Conservation (phyloP, 2,888 invertebrate genomes). For the Cenopis cana region DNA sequence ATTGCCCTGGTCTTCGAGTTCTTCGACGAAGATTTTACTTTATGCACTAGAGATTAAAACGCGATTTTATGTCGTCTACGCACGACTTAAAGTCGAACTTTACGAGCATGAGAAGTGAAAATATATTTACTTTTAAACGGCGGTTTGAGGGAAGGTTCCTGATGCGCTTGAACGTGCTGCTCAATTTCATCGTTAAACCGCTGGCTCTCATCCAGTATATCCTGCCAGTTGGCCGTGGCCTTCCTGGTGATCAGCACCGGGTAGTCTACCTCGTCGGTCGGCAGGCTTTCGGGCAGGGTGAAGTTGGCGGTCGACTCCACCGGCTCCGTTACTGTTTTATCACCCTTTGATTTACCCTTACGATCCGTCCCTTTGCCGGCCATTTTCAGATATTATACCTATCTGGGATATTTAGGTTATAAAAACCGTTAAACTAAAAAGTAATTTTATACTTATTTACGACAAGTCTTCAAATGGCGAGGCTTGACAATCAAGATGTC, state of each 20-base stretch:
- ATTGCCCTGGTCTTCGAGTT: too few relatives aligned
- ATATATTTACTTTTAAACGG: constrained; percentile 67
- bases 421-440: background rate
- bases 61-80: too few relatives aligned
- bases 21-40: too few relatives aligned
- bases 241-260: constrained; percentile 61
- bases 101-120: too few relatives aligned
- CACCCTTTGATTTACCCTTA: constrained; percentile 65
- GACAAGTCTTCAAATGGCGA: too few relatives aligned
- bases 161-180: constrained; percentile 61
- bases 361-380: constrained; percentile 67
- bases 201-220: constrained; percentile 67
- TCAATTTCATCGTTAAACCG: constrained; percentile 60
- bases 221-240: constrained; percentile 65
- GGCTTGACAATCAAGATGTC: background rate
- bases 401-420: background rate
- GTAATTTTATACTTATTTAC: too few relatives aligned
- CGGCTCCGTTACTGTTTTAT: constrained; percentile 56
- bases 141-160: constrained; percentile 55
- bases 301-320: constrained; percentile 64
- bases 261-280: constrained; percentile 74
- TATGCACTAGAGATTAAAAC: too few relatives aligned
- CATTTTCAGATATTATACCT: constrained; percentile 53
- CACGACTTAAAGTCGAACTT: too few relatives aligned
- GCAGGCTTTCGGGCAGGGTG: constrained; percentile 70